phyloP scores from a whole-genome alignment of 2,888 invertebrate genomes.

The Drosophila birchii region DNA sequence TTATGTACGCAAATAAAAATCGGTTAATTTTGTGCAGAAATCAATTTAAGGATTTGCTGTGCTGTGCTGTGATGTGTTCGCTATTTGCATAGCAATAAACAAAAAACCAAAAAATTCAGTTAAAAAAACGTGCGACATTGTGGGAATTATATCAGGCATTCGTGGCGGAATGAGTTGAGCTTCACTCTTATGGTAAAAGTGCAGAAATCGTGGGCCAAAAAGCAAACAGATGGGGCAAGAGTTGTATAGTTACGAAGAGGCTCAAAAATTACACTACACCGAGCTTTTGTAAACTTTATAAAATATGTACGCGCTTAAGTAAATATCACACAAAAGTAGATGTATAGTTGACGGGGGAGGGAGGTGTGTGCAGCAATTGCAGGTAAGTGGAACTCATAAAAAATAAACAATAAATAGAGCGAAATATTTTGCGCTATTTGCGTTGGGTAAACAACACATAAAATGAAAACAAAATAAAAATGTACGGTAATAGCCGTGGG shows the following conservation, averaged over 20 bases:
- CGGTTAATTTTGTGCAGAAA: slow-evolving; percentile 74
- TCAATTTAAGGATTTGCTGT: slow-evolving; percentile 73
- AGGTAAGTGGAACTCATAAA: slow-evolving; percentile 27
- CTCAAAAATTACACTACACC: slow-evolving; percentile 49
- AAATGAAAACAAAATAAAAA: slow-evolving; percentile 34
- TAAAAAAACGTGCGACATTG: slow-evolving; percentile 39
- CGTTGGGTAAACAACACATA: slow-evolving; percentile 43
- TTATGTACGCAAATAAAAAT: slow-evolving; percentile 58
- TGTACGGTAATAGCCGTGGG: slow-evolving; percentile 23
- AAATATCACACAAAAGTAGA: slow-evolving; percentile 41
- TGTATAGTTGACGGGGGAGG: slow-evolving; percentile 8
- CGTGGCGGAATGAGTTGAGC: slow-evolving; percentile 26
- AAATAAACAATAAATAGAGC: slow-evolving; percentile 59
- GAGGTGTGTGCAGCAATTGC: slow-evolving; percentile 10
- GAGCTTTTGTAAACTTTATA: slow-evolving; percentile 69
- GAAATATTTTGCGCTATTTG: slow-evolving; percentile 68
- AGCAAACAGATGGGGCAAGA: slow-evolving; percentile 33
- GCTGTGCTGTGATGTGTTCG: slow-evolving; percentile 35
- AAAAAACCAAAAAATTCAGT: slow-evolving; percentile 34
- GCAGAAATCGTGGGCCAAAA: slow-evolving; percentile 61
- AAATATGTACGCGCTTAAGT: slow-evolving; percentile 67
- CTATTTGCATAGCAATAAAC: slow-evolving; percentile 68
- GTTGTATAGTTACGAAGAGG: slow-evolving; percentile 7
- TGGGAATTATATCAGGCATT: slow-evolving; percentile 31
- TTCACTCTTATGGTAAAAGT: slow-evolving; percentile 58